Conservation (phyloP, 23 tunicate genomes). For the Clavelina lepadiformis region DNA sequence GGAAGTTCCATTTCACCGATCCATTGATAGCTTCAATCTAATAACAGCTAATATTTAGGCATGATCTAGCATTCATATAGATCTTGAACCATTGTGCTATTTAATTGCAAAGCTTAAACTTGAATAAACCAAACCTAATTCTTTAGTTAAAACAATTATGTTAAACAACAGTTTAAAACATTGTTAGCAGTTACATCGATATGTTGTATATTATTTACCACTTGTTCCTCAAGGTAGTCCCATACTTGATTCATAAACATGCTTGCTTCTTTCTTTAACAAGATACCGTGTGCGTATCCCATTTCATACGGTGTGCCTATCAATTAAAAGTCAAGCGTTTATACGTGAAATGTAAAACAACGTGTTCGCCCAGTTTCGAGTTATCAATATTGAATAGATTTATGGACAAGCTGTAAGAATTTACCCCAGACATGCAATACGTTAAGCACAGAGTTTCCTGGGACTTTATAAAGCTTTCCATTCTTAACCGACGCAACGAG, state of each 20-base stretch:
- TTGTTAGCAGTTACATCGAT: neutral
- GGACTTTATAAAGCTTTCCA: slow-evolving; percentile 71
- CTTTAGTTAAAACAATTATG: neutral
- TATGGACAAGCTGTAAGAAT: neutral
- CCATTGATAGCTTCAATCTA: slow-evolving; percentile 85
- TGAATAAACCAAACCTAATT: neutral
- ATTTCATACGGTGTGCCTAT: slow-evolving; percentile 92
- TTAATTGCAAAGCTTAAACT: too few relatives aligned
- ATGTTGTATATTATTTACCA: slow-evolving; percentile 25
- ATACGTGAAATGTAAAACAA: neutral
- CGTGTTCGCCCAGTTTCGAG: neutral
- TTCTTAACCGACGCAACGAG: slow-evolving; percentile 41
- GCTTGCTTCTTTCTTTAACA: slow-evolving; percentile 60
- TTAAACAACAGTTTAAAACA: too few relatives aligned
- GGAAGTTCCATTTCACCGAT: slow-evolving; percentile 32
- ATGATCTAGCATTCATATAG: too few relatives aligned
- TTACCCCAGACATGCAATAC: slow-evolving; percentile 87
- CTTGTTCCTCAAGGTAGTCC: slow-evolving; percentile 80
- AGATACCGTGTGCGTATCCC: slow-evolving; percentile 89
- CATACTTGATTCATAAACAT: slow-evolving; percentile 71
- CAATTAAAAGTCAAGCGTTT: too few relatives aligned
- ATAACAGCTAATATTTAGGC: too few relatives aligned
- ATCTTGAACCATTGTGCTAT: too few relatives aligned
- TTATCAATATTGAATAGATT: neutral
- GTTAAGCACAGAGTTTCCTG: slow-evolving; percentile 45